These are phyloP conservation scores for Dasysyrphus tricinctus DNA, from an alignment of 2,888 invertebrate species.

Conservation along the genomic window DNA sequence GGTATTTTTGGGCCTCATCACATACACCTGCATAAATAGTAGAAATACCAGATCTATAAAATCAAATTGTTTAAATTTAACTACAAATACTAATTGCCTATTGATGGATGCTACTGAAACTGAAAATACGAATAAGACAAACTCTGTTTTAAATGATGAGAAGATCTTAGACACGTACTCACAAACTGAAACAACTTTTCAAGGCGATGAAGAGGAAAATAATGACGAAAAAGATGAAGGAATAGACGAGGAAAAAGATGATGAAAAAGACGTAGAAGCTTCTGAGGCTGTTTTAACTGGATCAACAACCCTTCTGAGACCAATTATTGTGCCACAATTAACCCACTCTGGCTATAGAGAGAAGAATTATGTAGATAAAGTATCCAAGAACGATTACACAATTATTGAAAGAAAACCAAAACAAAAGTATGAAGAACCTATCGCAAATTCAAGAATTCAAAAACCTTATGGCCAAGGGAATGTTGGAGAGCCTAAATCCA, in stretches of 20 bases:
- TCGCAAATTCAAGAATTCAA: constrained; percentile 10
- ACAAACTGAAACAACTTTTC: constrained; percentile 17
- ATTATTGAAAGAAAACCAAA: constrained; percentile 37
- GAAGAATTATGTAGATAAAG: constrained; percentile 22
- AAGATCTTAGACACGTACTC: constrained; percentile 8
- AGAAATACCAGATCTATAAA: constrained; percentile 22
- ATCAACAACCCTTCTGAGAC: constrained; percentile 52
- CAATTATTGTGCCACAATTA: constrained; percentile 39
- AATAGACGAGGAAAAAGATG: background rate
- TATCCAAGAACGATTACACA: constrained; percentile 41
- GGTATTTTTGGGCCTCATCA: constrained; percentile 33
- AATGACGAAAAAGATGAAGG: constrained; percentile 3
- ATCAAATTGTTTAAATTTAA: constrained; percentile 35
- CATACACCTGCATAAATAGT: constrained; percentile 41
- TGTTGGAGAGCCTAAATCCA: constrained; percentile 14
- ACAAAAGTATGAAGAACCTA: constrained; percentile 15
- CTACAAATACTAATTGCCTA: constrained; percentile 11
- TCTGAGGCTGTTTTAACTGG: constrained; percentile 47
- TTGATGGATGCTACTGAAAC: background rate
- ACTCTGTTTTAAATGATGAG: background rate
- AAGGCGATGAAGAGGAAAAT: background rate
- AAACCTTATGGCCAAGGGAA: constrained; percentile 21
- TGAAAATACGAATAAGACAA: background rate
- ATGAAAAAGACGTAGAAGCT: constrained; percentile 12
- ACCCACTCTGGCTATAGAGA: constrained; percentile 14